Evolutionary conservation across 2,888 invertebrate species (phyloP).

Genomic region (Epicampocera succincta): DNA sequence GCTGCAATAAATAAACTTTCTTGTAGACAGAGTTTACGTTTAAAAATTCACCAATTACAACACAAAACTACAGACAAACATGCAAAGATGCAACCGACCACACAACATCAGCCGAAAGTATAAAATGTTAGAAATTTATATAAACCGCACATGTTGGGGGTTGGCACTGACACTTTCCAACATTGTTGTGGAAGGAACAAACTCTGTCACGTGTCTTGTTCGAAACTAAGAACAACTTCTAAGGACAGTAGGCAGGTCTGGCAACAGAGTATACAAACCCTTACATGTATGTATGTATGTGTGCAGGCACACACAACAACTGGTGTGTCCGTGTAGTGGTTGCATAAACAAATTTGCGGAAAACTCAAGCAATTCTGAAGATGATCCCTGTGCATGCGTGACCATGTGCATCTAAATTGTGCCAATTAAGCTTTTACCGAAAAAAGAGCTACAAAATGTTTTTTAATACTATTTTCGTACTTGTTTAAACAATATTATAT

Average conservation of each 20-base stretch:
- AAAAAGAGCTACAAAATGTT: too few species aligned
- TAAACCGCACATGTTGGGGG: constrained; percentile 64
- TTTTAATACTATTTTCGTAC: too few species aligned
- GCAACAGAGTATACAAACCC: background rate
- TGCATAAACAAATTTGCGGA: too few species aligned
- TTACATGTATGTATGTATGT: background rate
- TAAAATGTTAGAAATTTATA: constrained; percentile 67
- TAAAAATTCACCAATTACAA: constrained; percentile 18
- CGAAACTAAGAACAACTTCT: constrained; percentile 23
- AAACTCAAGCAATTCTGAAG: background rate
- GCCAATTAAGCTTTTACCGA: constrained; percentile 24
- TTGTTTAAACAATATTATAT: too few species aligned
- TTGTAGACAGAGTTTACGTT: constrained; percentile 11
- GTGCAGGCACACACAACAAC: background rate
- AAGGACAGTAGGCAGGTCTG: constrained; percentile 59
- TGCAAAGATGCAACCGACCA: constrained; percentile 25
- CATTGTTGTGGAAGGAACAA: constrained; percentile 18
- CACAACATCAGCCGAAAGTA: constrained; percentile 35
- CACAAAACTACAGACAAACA: constrained; percentile 8
- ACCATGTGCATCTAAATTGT: constrained; percentile 28
- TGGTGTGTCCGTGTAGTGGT: too few species aligned
- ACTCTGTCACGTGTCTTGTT: background rate
- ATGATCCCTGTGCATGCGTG: constrained; percentile 25
- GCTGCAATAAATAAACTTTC: constrained; percentile 3
- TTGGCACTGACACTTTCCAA: constrained; percentile 43